A percentile compares a stretch with the other conserved stretches of the same genome.
Conservation (phyloP, 2,797 vertebrate species). For the Parauchenoglanis punctatus region DNA sequence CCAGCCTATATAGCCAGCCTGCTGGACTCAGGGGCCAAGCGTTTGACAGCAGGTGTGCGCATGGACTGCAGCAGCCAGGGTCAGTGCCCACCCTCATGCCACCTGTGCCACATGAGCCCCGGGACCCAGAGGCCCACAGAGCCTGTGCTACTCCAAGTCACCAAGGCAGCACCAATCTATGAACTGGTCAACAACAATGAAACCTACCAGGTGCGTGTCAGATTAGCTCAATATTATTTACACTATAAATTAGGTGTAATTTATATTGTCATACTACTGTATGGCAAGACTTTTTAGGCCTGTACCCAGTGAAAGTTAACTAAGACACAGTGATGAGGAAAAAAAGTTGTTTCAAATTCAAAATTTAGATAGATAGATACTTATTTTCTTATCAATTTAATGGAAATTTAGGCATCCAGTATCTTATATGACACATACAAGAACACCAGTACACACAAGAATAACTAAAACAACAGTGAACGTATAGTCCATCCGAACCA, state of each 20-base stretch:
- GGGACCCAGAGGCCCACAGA: slow-evolving; percentile 77
- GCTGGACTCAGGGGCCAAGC: slow-evolving; percentile 90
- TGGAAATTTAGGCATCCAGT: too few species aligned
- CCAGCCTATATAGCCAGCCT: slow-evolving; percentile 94
- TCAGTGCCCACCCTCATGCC: slow-evolving; percentile 90
- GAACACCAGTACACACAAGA: too few species aligned
- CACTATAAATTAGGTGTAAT: background rate
- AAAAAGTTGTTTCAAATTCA: background rate
- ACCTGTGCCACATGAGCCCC: slow-evolving; percentile 87
- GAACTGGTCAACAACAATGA: slow-evolving; percentile 94
- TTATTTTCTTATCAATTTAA: too few species aligned
- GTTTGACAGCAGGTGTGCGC: slow-evolving; percentile 87
- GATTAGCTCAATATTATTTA: background rate
- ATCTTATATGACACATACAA: too few species aligned
- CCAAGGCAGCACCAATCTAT: slow-evolving; percentile 90
- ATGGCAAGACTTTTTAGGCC: background rate
- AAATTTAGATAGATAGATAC: too few species aligned
- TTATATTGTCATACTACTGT: background rate
- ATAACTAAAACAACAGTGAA: too few species aligned
- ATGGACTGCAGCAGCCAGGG: slow-evolving; percentile 96
- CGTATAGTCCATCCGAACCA: too few species aligned
- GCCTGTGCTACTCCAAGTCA: slow-evolving; percentile 92
- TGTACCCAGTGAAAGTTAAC: background rate
- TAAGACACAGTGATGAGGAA: background rate
- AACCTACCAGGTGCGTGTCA: slow-evolving; percentile 86